Base-by-base conservation (phyloP, 1,140 invertebrate genomes). In the Vollenhovia emeryi region DNA sequence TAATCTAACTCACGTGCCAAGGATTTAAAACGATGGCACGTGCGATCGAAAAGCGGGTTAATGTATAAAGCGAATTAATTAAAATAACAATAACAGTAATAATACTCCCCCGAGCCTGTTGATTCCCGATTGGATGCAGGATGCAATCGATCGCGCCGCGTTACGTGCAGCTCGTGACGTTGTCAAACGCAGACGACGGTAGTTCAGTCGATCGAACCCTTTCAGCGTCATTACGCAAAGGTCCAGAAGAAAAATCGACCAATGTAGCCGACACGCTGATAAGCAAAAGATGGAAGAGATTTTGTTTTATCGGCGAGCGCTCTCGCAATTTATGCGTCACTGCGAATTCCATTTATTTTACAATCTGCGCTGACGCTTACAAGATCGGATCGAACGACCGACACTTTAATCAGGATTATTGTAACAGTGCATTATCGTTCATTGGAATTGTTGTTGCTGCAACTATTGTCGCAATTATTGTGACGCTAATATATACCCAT, bases 211-310 rank as follows among this genome's bases (percentile, higher is more conserved):
- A 50, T 84, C 80, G 68, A 50, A 84, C 24, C 45, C 40, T 75
- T 84, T 84, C 55, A 75, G 80, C 71, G 33, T 84, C 80, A 76
- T 84, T 84, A 76, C 71, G 45, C 30, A 59, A 75, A n/a, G 69
- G 33, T 40, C 21, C 11, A 15, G 71, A 52, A 50, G 71, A 75
- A 84, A 84, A 75, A 73, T 75, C 55, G 21, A 60, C 36, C 71
- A 43, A 76, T 84, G 69, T 59, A 62, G 24, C 80, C 45, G 71
- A 83, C 69, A 50, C n/a, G 5, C 45, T 75, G 71, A 84, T 74
- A 84, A 75, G 40, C 55, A 43, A 60, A 75, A 84, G 68, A 75
- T 60, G 55, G 24, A 84, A 76, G 13, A 33, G 40, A 33, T 50
- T 45, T 24, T 24, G 52, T 55, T 7, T 74, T 60, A 50, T 73